These are phyloP conservation scores for Oeneis ivallda DNA, from an alignment of 2,888 invertebrate species.

Conservation along the genomic window DNA sequence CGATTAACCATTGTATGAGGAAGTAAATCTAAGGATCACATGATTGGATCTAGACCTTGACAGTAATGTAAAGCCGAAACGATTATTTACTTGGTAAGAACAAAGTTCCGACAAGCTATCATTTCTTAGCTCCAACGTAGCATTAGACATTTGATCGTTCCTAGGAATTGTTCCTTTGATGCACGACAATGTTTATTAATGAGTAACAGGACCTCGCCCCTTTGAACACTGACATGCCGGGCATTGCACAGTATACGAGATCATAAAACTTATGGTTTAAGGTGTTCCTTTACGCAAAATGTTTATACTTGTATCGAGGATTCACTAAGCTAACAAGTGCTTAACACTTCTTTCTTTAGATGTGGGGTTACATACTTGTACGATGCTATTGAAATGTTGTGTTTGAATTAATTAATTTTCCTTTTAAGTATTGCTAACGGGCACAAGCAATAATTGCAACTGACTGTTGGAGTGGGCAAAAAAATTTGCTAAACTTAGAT, in stretches of 20 bases:
- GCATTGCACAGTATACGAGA: constrained; percentile 52
- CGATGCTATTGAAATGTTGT: neutral
- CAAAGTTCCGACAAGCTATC: constrained; percentile 18
- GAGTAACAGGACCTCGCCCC: constrained; percentile 50
- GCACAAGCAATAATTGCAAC: too few relatives aligned
- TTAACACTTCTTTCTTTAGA: neutral
- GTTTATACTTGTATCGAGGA: neutral
- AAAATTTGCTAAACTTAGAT: too few relatives aligned
- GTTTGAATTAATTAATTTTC: neutral
- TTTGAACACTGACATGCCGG: constrained; percentile 48
- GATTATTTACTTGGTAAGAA: constrained; percentile 15
- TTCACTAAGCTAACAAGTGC: neutral
- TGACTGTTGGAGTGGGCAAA: too few relatives aligned
- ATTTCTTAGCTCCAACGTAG: constrained; percentile 28
- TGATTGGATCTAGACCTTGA: constrained; percentile 16
- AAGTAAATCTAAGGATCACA: constrained; percentile 16
- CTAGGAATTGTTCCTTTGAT: constrained; percentile 62
- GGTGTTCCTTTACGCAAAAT: constrained; percentile 3
- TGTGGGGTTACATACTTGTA: neutral
- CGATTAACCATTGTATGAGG: constrained; percentile 14
- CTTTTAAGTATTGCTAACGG: too few relatives aligned
- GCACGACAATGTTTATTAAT: constrained; percentile 65
- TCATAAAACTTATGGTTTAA: constrained; percentile 48
- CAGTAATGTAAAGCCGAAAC: constrained; percentile 15
- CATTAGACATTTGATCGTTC: constrained; percentile 50